These are phyloP conservation scores for Drosophila histrio DNA, from an alignment of 2,888 invertebrate species.

Conservation along the genomic window DNA sequence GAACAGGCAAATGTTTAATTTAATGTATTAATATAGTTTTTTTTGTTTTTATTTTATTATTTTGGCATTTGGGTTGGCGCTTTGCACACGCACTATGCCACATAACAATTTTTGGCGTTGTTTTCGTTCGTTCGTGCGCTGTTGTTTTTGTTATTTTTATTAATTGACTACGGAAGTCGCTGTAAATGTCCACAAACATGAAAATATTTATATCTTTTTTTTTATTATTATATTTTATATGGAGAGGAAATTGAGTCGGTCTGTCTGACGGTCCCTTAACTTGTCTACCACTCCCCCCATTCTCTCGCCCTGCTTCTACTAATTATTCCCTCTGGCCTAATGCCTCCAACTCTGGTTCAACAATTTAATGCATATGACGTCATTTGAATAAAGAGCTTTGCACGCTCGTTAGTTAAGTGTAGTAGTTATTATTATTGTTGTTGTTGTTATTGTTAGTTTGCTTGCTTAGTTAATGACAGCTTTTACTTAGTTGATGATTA, in stretches of 20 bases:
- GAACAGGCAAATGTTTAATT: conserved; percentile 46
- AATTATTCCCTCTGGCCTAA: background rate
- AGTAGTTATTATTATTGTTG: conserved; percentile 4
- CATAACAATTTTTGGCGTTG: conserved; percentile 12
- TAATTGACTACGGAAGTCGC: conserved; percentile 73
- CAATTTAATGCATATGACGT: conserved; percentile 35
- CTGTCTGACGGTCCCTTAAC: conserved; percentile 2
- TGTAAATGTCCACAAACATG: conserved; percentile 75
- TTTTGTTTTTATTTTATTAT: conserved; percentile 16
- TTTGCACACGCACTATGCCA: conserved; percentile 20
- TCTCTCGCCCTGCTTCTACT: background rate
- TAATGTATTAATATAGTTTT: conserved; percentile 62
- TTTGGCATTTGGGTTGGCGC: conserved; percentile 24
- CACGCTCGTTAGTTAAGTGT: conserved; percentile 39
- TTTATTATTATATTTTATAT: conserved; percentile 24
- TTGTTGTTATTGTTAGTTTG: conserved; percentile 5
- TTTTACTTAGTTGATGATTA: conserved; percentile 51
- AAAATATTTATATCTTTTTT: conserved; percentile 56
- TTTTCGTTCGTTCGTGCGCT: conserved; percentile 23
- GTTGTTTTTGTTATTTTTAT: conserved; percentile 48
- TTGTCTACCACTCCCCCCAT: background rate
- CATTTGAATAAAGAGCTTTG: conserved; percentile 31
- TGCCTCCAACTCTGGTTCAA: background rate
- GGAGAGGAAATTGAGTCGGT: conserved; percentile 20
- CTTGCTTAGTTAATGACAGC: conserved; percentile 44